These are phyloP conservation scores for Emydocephalus ijimae DNA, from an alignment of 2,113 vertebrate species.

Conservation along the genomic window DNA sequence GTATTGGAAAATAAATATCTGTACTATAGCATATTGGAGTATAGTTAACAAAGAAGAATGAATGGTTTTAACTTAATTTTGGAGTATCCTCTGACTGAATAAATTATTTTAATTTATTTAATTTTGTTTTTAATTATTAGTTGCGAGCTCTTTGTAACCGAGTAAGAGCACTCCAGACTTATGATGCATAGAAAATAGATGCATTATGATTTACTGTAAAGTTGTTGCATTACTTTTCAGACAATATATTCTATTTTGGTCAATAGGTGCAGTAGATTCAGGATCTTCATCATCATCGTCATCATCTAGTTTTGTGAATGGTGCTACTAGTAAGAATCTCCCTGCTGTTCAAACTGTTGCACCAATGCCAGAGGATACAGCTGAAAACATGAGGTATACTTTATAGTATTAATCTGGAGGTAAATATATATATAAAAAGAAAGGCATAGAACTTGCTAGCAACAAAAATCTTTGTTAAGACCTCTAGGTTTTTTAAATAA, in stretches of 20 bases:
- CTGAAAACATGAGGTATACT: constrained; percentile 91
- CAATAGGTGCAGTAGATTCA: constrained; percentile 87
- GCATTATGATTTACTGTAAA: not conserved
- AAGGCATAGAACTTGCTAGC: not conserved
- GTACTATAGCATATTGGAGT: not conserved
- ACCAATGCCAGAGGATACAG: constrained; percentile 95
- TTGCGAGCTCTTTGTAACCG: not conserved
- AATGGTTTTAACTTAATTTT: not conserved
- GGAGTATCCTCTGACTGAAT: not conserved
- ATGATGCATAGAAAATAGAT: not conserved
- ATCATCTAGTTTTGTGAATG: constrained; percentile 97
- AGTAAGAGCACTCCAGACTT: not conserved
- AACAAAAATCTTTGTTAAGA: not conserved
- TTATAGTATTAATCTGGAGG: not conserved
- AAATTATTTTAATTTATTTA: not conserved
- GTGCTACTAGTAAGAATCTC: constrained; percentile 97
- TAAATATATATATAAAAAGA: not conserved
- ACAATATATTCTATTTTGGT: constrained; percentile 62
- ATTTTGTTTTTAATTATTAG: not conserved
- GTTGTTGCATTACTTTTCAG: constrained; percentile 38
- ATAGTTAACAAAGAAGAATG: not conserved
- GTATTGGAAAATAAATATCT: not conserved
- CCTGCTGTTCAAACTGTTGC: constrained; percentile 96
- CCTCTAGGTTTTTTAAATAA: not conserved
- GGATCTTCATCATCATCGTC: constrained; percentile 91